Conservation (phyloP, 2,888 invertebrate species). For the Drosophila anomelani region DNA sequence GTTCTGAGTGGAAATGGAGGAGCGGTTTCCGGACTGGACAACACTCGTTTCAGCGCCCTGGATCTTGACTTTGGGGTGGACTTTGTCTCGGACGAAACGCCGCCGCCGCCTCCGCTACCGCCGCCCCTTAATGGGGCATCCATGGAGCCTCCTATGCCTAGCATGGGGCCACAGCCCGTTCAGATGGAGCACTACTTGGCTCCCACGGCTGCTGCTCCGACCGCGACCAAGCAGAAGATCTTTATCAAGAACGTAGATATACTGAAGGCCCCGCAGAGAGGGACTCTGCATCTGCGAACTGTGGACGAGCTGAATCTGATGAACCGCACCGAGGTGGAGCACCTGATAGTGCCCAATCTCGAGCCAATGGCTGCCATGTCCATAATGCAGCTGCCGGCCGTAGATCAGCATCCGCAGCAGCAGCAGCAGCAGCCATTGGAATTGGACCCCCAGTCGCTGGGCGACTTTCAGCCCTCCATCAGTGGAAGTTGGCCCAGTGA, state of each 20-base stretch:
- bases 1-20: constrained; percentile 50
- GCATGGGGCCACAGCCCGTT: constrained; percentile 26
- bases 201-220: constrained; percentile 8
- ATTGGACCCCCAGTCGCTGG: constrained; percentile 11
- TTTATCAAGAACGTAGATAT: constrained; percentile 83
- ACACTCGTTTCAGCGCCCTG: constrained; percentile 61
- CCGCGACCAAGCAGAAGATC: constrained; percentile 73
- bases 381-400: constrained; percentile 49
- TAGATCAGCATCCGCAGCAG: constrained; percentile 20
- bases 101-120: constrained; percentile 32
- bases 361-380: constrained; percentile 58
- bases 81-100: constrained; percentile 65
- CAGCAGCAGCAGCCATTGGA: constrained; percentile 9
- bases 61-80: constrained; percentile 68
- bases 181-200: constrained; percentile 54
- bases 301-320: constrained; percentile 84
- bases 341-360: constrained; percentile 82
- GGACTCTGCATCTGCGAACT: constrained; percentile 83
- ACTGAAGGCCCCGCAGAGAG: constrained; percentile 79
- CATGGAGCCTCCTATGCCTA: not conserved
- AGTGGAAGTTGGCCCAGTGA: constrained; percentile 61
- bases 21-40: constrained; percentile 39
- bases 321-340: constrained; percentile 84
- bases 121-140: not conserved
- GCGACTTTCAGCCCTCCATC: constrained; percentile 40